Evolutionary conservation across 2,888 invertebrate genomes (phyloP), one percentile per base, ranked within the genome.

Genomic region (Euphydryas editha): DNA sequence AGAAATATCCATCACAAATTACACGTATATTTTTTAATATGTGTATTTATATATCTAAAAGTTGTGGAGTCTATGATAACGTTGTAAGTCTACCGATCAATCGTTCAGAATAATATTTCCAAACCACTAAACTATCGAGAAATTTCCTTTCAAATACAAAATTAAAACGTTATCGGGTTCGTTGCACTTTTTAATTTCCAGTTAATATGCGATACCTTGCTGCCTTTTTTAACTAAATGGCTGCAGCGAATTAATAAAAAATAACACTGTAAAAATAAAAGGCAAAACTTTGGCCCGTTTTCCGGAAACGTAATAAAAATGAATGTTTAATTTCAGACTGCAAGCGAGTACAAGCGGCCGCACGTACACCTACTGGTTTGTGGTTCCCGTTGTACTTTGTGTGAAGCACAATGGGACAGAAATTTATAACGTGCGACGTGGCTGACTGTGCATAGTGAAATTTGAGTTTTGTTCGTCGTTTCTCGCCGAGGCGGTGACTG

Each of bases 291-390:
- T 75, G 71, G 72, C 74, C 56, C 61, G 75, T 73, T 72, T 75
- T 71, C 71, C 72, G 73, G 77, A 61, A 76, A 74, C 71, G 67
- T 70, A 76, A 78, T 78, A 78, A 80, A 54, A 79, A 76, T 82
- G 75, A 77, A 81, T 80, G 73, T 79, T 80, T 81, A 76, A 80
- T 78, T 78, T 59, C 60, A 51, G 30, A 68, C 65, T 30, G 47
- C 47, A 54, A 51, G 47, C 47, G 3, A 47, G 51, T 64, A 67
- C 64, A 57, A 20, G 37, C 44, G 21, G 21, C 42, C 18, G 59
- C 47, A 18, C 44, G 36, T 39, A 67, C 20, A 44, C 46, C 24
- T 62, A 36, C 46, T 24, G 47, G 18, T 59, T 17, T 55, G 46
- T 57, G 54, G 62, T 49, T 49, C 62, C 20, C 18, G 46, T 36